These are phyloP conservation scores for Drosophila carrolli DNA, from an alignment of 1,140 invertebrate genomes.

Conservation along the genomic window DNA sequence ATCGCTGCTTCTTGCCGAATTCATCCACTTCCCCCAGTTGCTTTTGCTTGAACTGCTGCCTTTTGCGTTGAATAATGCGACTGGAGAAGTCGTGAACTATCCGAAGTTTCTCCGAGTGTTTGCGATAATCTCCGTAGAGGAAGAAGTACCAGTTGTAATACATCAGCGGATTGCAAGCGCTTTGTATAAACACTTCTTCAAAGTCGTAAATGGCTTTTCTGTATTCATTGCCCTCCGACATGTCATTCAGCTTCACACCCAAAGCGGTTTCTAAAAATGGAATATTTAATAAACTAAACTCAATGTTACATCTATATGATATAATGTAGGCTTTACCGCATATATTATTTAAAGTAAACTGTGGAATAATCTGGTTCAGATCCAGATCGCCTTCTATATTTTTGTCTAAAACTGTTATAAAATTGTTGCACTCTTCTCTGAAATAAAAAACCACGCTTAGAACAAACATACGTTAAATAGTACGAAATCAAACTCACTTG, in stretches of 20 bases:
- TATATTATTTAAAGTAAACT: no score
- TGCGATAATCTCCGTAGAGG: conserved; percentile 54
- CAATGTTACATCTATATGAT: no score
- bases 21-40: conserved; percentile 32
- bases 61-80: conserved; percentile 68
- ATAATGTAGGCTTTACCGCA: no score
- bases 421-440: no score
- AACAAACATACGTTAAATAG: no score
- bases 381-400: no score
- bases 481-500: no score
- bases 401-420: no score
- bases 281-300: no score
- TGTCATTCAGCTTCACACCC: conserved; percentile 86
- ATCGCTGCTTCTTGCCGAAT: conserved; percentile 85
- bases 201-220: conserved; percentile 64
- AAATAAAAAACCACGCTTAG: no score
- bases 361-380: no score
- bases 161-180: conserved; percentile 66
- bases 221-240: conserved; percentile 60
- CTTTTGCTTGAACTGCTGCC: conserved; percentile 46
- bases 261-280: conserved; percentile 90
- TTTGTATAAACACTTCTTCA: conserved; percentile 57
- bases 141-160: conserved; percentile 52
- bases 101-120: conserved; percentile 41
- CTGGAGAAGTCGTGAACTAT: conserved; percentile 73